Evolutionary conservation across 2,113 vertebrate species (phyloP).

Genomic region (Rhipidura dahli): DNA sequence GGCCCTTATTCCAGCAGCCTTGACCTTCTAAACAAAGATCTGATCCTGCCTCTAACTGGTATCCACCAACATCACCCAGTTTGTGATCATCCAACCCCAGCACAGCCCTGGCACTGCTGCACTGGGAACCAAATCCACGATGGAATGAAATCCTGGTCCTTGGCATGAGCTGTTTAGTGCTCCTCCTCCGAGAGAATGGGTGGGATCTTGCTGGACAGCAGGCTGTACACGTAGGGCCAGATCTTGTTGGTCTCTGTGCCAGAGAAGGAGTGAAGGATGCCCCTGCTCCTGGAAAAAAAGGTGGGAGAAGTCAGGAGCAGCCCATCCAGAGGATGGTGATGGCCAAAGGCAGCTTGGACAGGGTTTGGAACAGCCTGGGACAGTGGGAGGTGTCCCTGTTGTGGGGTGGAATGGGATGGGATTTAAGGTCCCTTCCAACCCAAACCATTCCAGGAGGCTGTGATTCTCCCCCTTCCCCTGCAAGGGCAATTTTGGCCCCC

Average conservation of each 20-base stretch:
- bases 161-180: conserved; percentile 25
- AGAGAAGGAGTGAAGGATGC: conserved; percentile 91
- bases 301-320: not conserved
- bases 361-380: not conserved
- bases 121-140: not conserved
- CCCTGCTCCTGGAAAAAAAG: conserved; percentile 80
- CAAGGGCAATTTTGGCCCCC: not conserved
- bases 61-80: not conserved
- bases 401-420: not conserved
- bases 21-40: not conserved
- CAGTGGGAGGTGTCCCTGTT: not conserved
- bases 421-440: not conserved
- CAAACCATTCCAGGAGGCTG: not conserved
- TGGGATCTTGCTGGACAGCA: conserved; percentile 85
- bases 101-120: conserved; percentile 14
- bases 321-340: not conserved
- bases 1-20: not conserved
- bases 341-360: not conserved
- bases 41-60: not conserved
- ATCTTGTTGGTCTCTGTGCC: conserved; percentile 96
- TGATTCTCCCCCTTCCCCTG: not conserved
- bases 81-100: not conserved
- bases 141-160: not conserved
- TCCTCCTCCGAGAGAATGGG: conserved; percentile 67
- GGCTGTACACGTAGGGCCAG: conserved; percentile 92